These are phyloP conservation scores for Anguilla megastoma DNA, from an alignment of 2,797 vertebrate species.

Conservation along the genomic window DNA sequence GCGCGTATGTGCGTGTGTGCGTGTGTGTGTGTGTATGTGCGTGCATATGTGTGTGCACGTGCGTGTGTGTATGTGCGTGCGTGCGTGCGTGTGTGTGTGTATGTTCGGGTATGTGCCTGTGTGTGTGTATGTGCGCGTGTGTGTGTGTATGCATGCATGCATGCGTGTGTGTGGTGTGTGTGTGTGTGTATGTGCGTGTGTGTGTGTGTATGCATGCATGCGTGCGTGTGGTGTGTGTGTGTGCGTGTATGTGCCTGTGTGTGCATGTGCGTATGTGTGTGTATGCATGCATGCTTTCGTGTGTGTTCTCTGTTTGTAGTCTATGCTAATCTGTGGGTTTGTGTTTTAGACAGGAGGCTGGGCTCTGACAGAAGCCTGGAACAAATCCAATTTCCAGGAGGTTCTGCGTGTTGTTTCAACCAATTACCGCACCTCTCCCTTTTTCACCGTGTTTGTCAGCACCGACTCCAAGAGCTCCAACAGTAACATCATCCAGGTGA, in stretches of 20 bases:
- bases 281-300: background rate
- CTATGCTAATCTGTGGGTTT: background rate
- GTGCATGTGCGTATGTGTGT: background rate
- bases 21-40: background rate
- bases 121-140: background rate
- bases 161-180: no score
- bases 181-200: no score
- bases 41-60: no score
- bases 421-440: slow-evolving; percentile 83
- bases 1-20: background rate
- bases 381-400: slow-evolving; percentile 85
- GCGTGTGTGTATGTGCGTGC: background rate
- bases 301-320: background rate
- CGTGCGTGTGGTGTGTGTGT: background rate
- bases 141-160: background rate
- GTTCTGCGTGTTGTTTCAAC: slow-evolving; percentile 83
- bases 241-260: background rate
- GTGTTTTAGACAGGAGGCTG: slow-evolving; percentile 87
- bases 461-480: slow-evolving; percentile 95
- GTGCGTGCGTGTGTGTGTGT: background rate
- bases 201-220: background rate
- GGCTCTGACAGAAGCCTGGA: slow-evolving; percentile 82
- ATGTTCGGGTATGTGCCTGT: background rate
- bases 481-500: slow-evolving; percentile 95
- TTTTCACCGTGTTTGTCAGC: slow-evolving; percentile 91